These are phyloP conservation scores for Phragmatobia fuliginosa DNA, from an alignment of 2,888 invertebrate genomes.

Conservation along the genomic window DNA sequence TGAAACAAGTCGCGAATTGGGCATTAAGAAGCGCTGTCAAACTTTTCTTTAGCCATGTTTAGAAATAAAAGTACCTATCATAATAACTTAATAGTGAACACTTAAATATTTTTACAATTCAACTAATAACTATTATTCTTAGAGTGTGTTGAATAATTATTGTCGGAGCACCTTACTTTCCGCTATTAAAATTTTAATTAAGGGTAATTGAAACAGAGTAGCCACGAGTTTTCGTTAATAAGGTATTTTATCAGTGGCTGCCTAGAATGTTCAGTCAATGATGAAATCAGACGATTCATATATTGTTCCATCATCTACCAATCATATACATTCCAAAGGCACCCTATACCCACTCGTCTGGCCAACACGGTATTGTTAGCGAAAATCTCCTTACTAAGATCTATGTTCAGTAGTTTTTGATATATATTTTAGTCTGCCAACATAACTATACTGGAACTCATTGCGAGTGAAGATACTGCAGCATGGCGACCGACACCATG, in stretches of 20 bases:
- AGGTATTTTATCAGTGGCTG: not conserved
- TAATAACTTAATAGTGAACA: not conserved
- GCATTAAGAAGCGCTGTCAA: not conserved
- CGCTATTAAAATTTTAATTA: not conserved
- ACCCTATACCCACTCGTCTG: too few relatives aligned
- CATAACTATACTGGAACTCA: too few relatives aligned
- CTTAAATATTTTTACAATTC: conserved; percentile 7
- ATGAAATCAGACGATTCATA: too few relatives aligned
- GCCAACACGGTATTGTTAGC: too few relatives aligned
- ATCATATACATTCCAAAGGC: too few relatives aligned
- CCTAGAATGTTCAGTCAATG: not conserved
- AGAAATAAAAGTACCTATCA: not conserved
- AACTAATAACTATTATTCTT: not conserved
- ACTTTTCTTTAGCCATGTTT: not conserved
- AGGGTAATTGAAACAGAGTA: not conserved
- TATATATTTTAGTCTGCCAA: too few relatives aligned
- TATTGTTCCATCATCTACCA: too few relatives aligned
- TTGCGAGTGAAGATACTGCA: too few relatives aligned
- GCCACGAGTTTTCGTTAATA: not conserved
- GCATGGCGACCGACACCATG: too few relatives aligned
- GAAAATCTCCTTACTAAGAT: too few relatives aligned
- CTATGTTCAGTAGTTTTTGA: too few relatives aligned
- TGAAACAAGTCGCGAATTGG: not conserved
- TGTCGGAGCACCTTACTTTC: not conserved
- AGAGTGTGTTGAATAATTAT: not conserved